Conservation (phyloP, 2,888 invertebrate species). For the Eudasyphora cyanicolor region DNA sequence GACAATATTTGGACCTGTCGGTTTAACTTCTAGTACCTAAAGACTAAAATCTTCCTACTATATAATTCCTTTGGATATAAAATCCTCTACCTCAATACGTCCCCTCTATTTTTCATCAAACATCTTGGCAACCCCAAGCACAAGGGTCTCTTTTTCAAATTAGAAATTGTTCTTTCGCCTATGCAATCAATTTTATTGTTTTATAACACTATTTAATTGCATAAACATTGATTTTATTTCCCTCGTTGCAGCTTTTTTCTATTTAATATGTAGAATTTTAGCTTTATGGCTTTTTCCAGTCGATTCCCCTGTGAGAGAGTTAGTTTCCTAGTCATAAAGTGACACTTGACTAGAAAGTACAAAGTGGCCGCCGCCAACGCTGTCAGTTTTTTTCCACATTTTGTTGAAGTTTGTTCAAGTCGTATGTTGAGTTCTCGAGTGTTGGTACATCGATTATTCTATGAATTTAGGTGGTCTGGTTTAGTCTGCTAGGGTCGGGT, state of each 20-base stretch:
- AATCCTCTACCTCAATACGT: too few relatives aligned
- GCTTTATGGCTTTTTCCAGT: conserved; percentile 29
- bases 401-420: neutral
- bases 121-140: neutral
- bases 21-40: too few relatives aligned
- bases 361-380: conserved; percentile 14
- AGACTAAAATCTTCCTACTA: too few relatives aligned
- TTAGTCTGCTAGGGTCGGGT: too few relatives aligned
- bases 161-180: neutral
- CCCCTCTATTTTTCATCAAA: neutral
- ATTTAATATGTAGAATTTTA: conserved; percentile 8
- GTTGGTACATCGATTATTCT: neutral
- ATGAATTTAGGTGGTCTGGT: conserved; percentile 1
- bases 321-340: conserved; percentile 8
- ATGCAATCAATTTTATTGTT: conserved; percentile 23
- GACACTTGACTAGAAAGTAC: conserved; percentile 2
- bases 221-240: conserved; percentile 45
- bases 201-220: conserved; percentile 35
- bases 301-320: neutral
- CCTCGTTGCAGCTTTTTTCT: conserved; percentile 2
- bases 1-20: too few relatives aligned
- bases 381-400: conserved; percentile 19
- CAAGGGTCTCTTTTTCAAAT: neutral
- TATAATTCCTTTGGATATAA: too few relatives aligned
- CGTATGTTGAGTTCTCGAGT: neutral